Evolutionary conservation across 2,888 invertebrate genomes (phyloP).

Genomic region (Coecobrya sp.): DNA sequence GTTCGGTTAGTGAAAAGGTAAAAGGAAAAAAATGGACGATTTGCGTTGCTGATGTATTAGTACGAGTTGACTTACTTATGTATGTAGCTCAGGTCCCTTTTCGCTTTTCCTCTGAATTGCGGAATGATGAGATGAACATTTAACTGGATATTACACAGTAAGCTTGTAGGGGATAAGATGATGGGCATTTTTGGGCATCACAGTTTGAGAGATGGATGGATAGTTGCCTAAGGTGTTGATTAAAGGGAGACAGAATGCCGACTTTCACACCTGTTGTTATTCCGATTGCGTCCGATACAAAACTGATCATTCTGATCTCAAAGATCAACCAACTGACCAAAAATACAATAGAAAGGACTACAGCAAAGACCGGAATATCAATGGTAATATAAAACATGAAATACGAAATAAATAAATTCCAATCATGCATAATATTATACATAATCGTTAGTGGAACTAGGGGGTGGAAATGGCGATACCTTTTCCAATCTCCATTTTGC

Average conservation of each 20-base stretch:
- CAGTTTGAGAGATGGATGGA: constrained; percentile 78
- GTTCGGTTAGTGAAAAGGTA: not conserved
- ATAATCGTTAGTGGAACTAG: too few relatives aligned
- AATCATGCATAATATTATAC: too few relatives aligned
- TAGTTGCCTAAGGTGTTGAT: constrained; percentile 86
- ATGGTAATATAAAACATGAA: too few relatives aligned
- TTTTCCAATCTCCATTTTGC: too few relatives aligned
- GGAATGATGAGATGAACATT: constrained; percentile 52
- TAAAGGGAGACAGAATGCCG: constrained; percentile 86
- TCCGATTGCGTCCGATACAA: constrained; percentile 20
- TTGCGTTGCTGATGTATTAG: not conserved
- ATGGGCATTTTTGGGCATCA: constrained; percentile 42
- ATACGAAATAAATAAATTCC: too few relatives aligned
- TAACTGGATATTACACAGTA: constrained; percentile 70
- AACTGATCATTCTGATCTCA: constrained; percentile 61
- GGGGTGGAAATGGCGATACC: too few relatives aligned
- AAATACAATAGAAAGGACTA: not conserved
- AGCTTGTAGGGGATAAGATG: constrained; percentile 18
- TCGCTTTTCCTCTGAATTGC: constrained; percentile 13
- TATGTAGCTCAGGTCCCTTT: constrained; percentile 40
- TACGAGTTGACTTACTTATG: not conserved
- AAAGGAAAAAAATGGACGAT: constrained; percentile 4
- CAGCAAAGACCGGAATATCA: not conserved
- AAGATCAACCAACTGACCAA: constrained; percentile 50
- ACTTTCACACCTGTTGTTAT: constrained; percentile 86